A percentile compares a stretch with the other conserved stretches of the same genome.
Evolutionary conservation across 2,113 vertebrate genomes (phyloP).

Genomic region (Hylia prasina): DNA sequence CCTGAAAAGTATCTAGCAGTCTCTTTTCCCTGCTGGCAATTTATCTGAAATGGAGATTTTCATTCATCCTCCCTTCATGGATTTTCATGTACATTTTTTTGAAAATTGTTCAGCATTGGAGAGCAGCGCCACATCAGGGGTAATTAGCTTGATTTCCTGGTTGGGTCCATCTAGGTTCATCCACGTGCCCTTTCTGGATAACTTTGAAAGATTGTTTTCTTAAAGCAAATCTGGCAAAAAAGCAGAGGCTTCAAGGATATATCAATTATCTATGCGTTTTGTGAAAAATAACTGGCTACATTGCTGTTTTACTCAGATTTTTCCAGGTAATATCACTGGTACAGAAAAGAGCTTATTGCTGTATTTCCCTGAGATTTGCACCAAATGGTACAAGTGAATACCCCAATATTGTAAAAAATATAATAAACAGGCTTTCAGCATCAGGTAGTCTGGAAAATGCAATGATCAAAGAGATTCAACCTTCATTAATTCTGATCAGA

Average conservation of each 20-base stretch:
- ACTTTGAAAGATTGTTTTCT: background rate
- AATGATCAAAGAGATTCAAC: background rate
- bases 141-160: background rate
- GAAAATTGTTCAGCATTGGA: background rate
- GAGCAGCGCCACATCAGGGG: background rate
- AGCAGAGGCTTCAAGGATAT: background rate
- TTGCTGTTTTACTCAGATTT: background rate
- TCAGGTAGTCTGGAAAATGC: background rate
- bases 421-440: background rate
- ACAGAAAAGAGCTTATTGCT: background rate
- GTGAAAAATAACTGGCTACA: background rate
- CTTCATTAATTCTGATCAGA: background rate
- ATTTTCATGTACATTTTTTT: background rate
- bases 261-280: background rate
- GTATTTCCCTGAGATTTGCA: background rate
- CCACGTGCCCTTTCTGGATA: background rate
- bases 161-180: background rate
- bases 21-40: background rate
- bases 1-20: background rate
- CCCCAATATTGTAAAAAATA: fast-evolving
- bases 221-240: background rate
- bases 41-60: background rate
- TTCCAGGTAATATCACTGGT: background rate
- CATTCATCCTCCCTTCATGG: background rate
- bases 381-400: background rate